Percentiles rank a stretch among this genome's conserved stretches.
Evolutionary conservation across 1,140 invertebrate species (phyloP).

Genomic region (Euwallacea fornicatus): DNA sequence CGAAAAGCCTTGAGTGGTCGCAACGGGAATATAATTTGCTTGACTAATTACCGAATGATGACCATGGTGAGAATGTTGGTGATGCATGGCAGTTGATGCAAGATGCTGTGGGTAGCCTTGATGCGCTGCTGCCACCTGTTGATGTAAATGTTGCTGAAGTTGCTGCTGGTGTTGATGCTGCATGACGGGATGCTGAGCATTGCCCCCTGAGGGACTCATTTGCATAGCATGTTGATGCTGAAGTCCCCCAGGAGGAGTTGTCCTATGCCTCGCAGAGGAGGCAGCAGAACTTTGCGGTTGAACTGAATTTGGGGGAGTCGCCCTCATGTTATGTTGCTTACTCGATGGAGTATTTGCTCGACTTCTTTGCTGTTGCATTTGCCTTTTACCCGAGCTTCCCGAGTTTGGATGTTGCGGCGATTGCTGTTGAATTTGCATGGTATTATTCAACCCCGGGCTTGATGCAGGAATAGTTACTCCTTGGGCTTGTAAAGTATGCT

Average conservation of each 20-base stretch:
- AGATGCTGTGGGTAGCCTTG: slow-evolving; percentile 54
- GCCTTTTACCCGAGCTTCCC: slow-evolving; percentile 48
- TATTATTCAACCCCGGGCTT: slow-evolving; percentile 45
- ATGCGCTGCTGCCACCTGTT: slow-evolving; percentile 52
- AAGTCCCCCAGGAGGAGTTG: slow-evolving; percentile 52
- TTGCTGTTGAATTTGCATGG: slow-evolving; percentile 46
- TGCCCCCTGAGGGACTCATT: slow-evolving; percentile 44
- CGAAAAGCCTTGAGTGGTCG: slow-evolving; percentile 60
- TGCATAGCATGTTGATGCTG: slow-evolving; percentile 49
- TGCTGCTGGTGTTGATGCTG: slow-evolving; percentile 44
- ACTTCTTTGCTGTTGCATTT: slow-evolving; percentile 49
- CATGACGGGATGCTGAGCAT: slow-evolving; percentile 34
- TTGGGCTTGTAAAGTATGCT: slow-evolving; percentile 60
- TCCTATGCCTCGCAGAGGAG: slow-evolving; percentile 48
- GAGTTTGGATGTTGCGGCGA: slow-evolving; percentile 42
- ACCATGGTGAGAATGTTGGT: slow-evolving; percentile 56
- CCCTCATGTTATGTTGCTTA: slow-evolving; percentile 47
- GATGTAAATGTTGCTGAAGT: slow-evolving; percentile 51
- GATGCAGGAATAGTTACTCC: slow-evolving; percentile 46
- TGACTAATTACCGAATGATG: slow-evolving; percentile 62
- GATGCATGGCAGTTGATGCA: slow-evolving; percentile 51
- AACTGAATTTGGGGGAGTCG: slow-evolving; percentile 46
- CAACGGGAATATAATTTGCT: slow-evolving; percentile 58
- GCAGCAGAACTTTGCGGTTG: slow-evolving; percentile 47
- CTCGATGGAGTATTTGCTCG: slow-evolving; percentile 49